Base-by-base conservation (phyloP, 2,113 vertebrate species). In the Dinomys branickii region DNA sequence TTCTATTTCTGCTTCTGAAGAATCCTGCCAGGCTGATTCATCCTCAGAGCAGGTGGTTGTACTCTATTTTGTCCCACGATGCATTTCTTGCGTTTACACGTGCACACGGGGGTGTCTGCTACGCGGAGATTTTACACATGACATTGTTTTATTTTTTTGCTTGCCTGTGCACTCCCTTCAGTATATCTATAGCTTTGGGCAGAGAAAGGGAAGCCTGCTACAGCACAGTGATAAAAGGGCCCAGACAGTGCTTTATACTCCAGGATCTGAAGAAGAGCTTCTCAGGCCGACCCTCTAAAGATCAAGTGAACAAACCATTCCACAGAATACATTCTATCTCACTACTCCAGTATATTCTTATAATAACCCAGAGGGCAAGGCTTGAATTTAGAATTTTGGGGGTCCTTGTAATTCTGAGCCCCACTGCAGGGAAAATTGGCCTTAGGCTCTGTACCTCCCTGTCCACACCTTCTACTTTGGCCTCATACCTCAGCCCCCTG, bases 31-130 rank as follows among this genome's bases (percentile, higher is more conserved):
- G 96, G 87, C 90, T 95, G 96, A 95, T 92, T 95, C 96, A 98
- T 65, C 63, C 52, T 30, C 41, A 9, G 2, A 88, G 96, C 96
- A 95, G 97, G 95, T 97, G 97, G 95, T 47, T 94, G 91, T 93
- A 85, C 88, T 97, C 96, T 83, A 50, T 95, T 97, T 93, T 94
- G 88, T 65, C 95, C 91, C 71, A 86, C 90, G 73, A 93, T 35
- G 88, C 78, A 63, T 88, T 88, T 94, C 73, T 94, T 56, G 63
- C 59, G 86, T 94, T 52, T 63, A 89, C 78, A 94, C 6, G 11
- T 61, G 71, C 90, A 87, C 22, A 56, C 1, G 85, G 58, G 91
- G 84, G 85, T 58, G 75, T 87, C 38, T 91, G 82, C 26, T 81
- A 35, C 26, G 86, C 11, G 90, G 80, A n/a, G 54, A 61, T 75